Percentiles rank a stretch among this genome's conserved stretches.
Conservation (phyloP, 2,113 vertebrate genomes). For the Pseudopipra pipra region DNA sequence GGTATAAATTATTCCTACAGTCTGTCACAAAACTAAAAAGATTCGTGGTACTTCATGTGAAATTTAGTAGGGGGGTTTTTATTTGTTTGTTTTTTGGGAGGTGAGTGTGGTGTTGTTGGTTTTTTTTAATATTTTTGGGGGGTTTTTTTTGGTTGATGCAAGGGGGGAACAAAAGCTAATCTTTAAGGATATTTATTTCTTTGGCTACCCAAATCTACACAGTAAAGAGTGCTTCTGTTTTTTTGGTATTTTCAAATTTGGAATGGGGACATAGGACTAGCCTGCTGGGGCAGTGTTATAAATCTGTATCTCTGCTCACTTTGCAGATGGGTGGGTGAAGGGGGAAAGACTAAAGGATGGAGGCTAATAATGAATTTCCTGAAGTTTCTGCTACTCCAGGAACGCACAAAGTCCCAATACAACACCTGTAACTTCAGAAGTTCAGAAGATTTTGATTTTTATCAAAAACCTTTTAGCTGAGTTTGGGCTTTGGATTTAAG, state of each 20-base stretch:
- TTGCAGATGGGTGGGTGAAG: not conserved
- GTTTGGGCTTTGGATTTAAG: not conserved
- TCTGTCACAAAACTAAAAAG: not conserved
- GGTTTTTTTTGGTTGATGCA: not conserved
- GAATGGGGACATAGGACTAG: not conserved
- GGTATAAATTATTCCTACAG: not conserved
- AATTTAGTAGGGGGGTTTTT: not conserved
- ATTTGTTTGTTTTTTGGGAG: not conserved
- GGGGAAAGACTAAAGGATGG: not conserved
- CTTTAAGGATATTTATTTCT: not conserved
- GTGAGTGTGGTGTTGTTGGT: too few relatives aligned
- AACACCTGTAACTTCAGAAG: not conserved
- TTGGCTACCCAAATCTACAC: not conserved
- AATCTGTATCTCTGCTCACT: not conserved
- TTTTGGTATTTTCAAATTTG: not conserved
- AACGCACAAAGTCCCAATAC: accelerated
- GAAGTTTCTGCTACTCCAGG: not conserved
- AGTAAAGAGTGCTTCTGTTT: not conserved
- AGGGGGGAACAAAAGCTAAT: not conserved
- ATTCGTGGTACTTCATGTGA: not conserved
- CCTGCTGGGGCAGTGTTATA: not conserved
- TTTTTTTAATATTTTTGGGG: not conserved
- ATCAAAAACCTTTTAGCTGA: not conserved
- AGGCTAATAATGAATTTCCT: not conserved
- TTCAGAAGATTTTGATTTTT: not conserved